Conservation (phyloP, 2,113 vertebrate genomes). For the Turdus rufiventris region DNA sequence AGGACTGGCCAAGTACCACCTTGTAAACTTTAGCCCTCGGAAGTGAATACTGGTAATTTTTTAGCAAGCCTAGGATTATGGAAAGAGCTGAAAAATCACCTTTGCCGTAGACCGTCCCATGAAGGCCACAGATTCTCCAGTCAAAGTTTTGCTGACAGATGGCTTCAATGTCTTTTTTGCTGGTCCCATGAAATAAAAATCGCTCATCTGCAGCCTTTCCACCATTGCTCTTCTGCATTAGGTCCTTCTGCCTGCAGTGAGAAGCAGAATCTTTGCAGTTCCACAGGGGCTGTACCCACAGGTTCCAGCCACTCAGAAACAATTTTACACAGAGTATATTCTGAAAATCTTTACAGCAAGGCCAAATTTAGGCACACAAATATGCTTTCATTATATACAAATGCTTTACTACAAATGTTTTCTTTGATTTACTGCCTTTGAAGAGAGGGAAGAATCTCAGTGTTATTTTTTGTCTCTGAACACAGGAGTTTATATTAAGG, state of each 20-base stretch:
- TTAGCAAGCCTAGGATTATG: not conserved
- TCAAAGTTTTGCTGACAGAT: conserved; percentile 78
- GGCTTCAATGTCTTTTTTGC: conserved; percentile 47
- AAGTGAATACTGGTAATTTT: not conserved
- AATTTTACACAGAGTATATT: not conserved
- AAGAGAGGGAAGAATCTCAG: not conserved
- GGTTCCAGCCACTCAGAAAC: not conserved
- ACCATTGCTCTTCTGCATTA: conserved; percentile 67
- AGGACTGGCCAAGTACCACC: not conserved
- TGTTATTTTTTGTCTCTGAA: not conserved
- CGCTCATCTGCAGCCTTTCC: conserved; percentile 60
- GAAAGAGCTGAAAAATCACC: conserved; percentile 34
- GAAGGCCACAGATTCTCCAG: conserved; percentile 72
- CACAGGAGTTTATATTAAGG: not conserved
- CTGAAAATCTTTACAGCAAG: not conserved
- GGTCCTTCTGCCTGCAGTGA: conserved; percentile 69
- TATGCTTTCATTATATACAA: not conserved
- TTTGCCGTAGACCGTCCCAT: conserved; percentile 73
- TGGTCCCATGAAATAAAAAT: conserved; percentile 73
- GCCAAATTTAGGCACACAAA: not conserved
- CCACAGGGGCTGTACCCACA: not conserved
- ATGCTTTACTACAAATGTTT: not conserved
- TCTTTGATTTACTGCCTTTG: not conserved
- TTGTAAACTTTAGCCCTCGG: not conserved
- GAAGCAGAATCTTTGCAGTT: not conserved